Evolutionary conservation across 2,888 invertebrate species (phyloP).

Genomic region (Helobdella robusta): DNA sequence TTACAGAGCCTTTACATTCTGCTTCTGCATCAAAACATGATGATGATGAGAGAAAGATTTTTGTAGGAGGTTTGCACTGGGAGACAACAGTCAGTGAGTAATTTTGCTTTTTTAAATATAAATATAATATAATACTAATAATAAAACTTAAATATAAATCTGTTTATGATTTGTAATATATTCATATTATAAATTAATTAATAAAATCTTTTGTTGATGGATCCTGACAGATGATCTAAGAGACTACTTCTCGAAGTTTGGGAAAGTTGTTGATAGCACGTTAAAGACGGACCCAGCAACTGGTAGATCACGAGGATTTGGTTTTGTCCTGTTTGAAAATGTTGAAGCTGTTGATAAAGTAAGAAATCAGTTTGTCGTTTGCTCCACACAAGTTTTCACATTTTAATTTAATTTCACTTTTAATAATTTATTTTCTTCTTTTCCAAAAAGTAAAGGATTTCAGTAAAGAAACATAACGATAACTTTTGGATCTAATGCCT

Average conservation of each 20-base stretch:
- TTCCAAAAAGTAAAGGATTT: no score
- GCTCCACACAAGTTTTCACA: no score
- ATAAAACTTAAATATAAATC: neutral
- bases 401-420: no score
- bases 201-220: constrained; percentile 13
- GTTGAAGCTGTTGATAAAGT: constrained; percentile 85
- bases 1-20: neutral
- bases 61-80: constrained; percentile 96
- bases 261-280: constrained; percentile 88
- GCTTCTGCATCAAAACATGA: constrained; percentile 33
- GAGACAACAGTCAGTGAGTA: constrained; percentile 94
- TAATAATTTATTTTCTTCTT: no score
- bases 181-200: neutral
- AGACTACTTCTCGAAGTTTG: constrained; percentile 85
- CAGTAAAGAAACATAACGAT: no score
- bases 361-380: no score
- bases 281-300: constrained; percentile 92
- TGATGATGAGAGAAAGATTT: constrained; percentile 62
- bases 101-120: neutral
- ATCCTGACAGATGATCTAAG: constrained; percentile 74
- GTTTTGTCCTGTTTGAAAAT: constrained; percentile 84
- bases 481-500: no score
- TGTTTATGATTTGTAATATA: neutral
- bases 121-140: neutral
- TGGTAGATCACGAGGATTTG: constrained; percentile 87